Evolutionary conservation across 1,140 invertebrate species (phyloP), one percentile per base, ranked within the genome.

Genomic region (Mylabris phalerata): DNA sequence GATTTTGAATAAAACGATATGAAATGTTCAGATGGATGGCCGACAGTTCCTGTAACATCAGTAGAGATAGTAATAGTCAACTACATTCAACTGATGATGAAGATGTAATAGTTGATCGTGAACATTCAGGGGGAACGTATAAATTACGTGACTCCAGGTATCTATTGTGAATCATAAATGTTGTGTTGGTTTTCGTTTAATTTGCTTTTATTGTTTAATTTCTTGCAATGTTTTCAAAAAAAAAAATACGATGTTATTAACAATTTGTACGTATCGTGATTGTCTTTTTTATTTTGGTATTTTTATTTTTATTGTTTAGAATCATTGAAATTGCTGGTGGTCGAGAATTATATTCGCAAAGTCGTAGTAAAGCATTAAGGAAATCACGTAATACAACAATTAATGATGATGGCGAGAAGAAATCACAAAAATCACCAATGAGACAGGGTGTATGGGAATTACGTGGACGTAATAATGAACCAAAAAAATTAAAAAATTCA

Each of bases 301-400:
- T 10, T 11, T 42, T 42, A 39, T 55, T 42, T 42, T 50, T 52
- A 4, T 42, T 42, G 72, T 82, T 71, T 74, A 89, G 89, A 75
- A 90, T 91, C 73, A 90, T 91, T 75, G 89, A 92, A 80, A 91
- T 92, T 73, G 90, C 89, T 43, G 90, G 90, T 63, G 90, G 90
- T 51, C 79, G 89, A 51, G 89, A 93, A 76, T 80, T 93, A 46
- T 92, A 88, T 73, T 91, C 89, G 39, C 88, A 90, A 71, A 91
- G 87, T 72, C 76, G 89, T 67, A 88, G 84, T 67, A 88, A 90
- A 78, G 86, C 87, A 47, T 81, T 84, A 50, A 79, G 87, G 64
- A 89, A 88, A 73, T 79, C 84, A 61, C 78, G 84, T 44, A 84
- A 82, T 68, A 79, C 78, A 59, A 74, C 72, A 57, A 73, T 75